These are phyloP conservation scores for Epinotia nisella DNA, from an alignment of 2,888 invertebrate species.

Conservation along the genomic window DNA sequence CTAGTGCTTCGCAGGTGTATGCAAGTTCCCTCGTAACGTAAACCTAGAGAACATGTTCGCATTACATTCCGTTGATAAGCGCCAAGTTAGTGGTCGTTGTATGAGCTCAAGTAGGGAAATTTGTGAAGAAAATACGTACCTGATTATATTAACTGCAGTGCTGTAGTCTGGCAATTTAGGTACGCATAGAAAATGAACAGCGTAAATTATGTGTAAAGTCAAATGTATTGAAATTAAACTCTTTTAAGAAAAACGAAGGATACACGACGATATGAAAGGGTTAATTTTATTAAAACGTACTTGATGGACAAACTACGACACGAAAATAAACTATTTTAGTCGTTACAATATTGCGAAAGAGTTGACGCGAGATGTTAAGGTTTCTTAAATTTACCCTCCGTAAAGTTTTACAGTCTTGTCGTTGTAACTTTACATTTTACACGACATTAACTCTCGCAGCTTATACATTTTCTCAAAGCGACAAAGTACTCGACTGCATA, in stretches of 20 bases:
- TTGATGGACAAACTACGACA: not conserved
- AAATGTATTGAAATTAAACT: too few species aligned
- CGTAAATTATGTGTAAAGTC: not conserved
- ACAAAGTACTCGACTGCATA: slow-evolving; percentile 23
- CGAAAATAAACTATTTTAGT: not conserved
- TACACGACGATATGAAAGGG: too few species aligned
- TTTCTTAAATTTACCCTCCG: slow-evolving; percentile 11
- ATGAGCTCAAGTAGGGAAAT: not conserved
- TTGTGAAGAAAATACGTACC: not conserved
- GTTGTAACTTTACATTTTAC: slow-evolving; percentile 20
- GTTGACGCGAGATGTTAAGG: slow-evolving; percentile 2
- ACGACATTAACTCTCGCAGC: slow-evolving; percentile 19
- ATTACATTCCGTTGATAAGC: slow-evolving; percentile 2
- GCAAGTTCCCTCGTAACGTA: slow-evolving; percentile 10
- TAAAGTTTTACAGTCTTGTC: slow-evolving; percentile 30
- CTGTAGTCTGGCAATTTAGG: not conserved
- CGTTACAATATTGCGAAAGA: not conserved
- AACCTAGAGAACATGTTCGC: slow-evolving; percentile 11
- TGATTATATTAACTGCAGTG: not conserved
- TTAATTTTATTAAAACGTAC: not conserved
- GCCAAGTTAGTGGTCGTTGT: slow-evolving; percentile 11
- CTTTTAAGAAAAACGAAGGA: too few species aligned
- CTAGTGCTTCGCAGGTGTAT: slow-evolving; percentile 4
- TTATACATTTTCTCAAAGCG: slow-evolving; percentile 19
- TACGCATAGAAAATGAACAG: not conserved